Conservation (phyloP, 1,140 invertebrate genomes). For the Steinernema khuongi region DNA sequence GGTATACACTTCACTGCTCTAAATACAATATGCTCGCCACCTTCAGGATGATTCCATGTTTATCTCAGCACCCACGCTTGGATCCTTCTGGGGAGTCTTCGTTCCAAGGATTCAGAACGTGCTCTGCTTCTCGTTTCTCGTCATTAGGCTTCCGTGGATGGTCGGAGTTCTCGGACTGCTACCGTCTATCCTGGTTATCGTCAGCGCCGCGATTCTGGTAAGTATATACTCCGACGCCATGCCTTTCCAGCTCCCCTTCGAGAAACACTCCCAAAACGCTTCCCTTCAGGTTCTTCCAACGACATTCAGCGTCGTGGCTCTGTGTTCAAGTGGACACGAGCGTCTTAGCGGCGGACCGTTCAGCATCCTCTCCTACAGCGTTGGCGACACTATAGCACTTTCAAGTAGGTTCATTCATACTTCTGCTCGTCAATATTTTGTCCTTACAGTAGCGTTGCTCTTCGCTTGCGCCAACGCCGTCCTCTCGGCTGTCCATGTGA, state of each 20-base stretch:
- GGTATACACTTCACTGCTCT: not conserved
- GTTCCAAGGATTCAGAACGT: not conserved
- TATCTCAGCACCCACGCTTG: not conserved
- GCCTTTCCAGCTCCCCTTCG: not conserved
- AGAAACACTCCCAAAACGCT: too few species aligned
- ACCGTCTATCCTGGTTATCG: not conserved
- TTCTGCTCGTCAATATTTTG: not conserved
- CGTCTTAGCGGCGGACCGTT: not conserved
- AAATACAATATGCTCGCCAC: not conserved
- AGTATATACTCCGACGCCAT: not conserved
- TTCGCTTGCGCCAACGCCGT: not conserved
- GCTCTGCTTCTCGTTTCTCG: not conserved
- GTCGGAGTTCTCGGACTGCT: not conserved
- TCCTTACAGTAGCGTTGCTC: not conserved
- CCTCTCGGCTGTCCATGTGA: not conserved
- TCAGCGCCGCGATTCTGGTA: not conserved
- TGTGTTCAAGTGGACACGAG: not conserved
- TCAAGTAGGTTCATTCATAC: not conserved
- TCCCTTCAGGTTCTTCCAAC: not conserved
- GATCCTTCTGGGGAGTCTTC: not conserved
- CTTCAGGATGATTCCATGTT: not conserved
- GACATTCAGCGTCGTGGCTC: not conserved
- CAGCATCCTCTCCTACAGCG: constrained; percentile 3
- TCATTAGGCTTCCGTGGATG: not conserved
- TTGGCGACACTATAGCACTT: not conserved